Percentiles rank a stretch among this genome's conserved stretches.
These are phyloP conservation scores for Prunella himalayana DNA, from an alignment of 2,113 vertebrate genomes.

Conservation along the genomic window DNA sequence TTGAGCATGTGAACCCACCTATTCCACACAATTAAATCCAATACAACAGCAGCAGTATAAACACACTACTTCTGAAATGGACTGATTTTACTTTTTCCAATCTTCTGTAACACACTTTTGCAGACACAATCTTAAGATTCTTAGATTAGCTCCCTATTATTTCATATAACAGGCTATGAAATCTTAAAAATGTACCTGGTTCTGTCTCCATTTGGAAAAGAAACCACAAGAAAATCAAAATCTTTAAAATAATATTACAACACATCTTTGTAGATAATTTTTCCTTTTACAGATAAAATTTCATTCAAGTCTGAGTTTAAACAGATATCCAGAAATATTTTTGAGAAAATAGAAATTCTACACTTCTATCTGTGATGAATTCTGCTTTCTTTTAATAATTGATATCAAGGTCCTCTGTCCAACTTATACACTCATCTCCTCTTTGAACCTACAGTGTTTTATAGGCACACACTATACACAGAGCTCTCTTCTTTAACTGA, in stretches of 20 bases:
- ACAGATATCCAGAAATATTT: conserved; percentile 20
- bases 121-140: neutral
- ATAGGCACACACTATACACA: neutral
- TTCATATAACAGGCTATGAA: neutral
- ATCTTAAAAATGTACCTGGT: neutral
- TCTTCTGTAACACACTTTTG: neutral
- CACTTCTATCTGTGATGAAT: conserved; percentile 26
- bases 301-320: conserved; percentile 16
- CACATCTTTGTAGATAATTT: neutral
- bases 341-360: conserved; percentile 33
- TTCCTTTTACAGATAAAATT: neutral
- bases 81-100: neutral
- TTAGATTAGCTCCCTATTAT: neutral
- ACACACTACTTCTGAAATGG: neutral
- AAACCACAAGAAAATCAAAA: neutral
- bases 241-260: neutral
- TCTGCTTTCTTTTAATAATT: conserved; percentile 44
- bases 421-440: neutral
- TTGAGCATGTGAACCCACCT: neutral
- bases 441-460: neutral
- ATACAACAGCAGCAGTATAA: neutral
- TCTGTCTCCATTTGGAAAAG: neutral
- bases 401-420: conserved; percentile 15
- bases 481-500: neutral
- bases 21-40: neutral